phyloP scores from a whole-genome alignment of 2,888 invertebrate species.

The Drosophila affinis region DNA sequence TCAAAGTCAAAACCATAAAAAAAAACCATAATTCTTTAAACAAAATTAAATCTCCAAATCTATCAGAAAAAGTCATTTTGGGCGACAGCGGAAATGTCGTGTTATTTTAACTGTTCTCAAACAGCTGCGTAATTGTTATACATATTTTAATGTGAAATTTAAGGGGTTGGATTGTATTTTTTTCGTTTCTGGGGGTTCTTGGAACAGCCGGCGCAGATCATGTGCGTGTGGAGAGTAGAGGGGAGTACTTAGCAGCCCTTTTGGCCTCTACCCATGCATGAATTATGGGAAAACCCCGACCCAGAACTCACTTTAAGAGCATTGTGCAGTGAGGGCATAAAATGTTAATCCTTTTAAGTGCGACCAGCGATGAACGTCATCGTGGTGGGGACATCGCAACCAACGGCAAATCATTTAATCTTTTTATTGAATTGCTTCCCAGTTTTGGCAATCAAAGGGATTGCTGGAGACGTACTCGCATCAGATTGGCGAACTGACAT shows the following conservation, averaged over 20 bases:
- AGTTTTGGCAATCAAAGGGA: conserved; percentile 41
- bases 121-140: too few relatives aligned
- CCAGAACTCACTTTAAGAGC: conserved; percentile 58
- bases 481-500: conserved; percentile 57
- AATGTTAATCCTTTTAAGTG: conserved; percentile 79
- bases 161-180: too few relatives aligned
- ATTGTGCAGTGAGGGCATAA: conserved; percentile 60
- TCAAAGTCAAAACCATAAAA: too few relatives aligned
- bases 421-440: conserved; percentile 60
- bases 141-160: too few relatives aligned
- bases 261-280: conserved; percentile 43
- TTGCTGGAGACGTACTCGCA: conserved; percentile 46
- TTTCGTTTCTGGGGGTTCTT: too few relatives aligned
- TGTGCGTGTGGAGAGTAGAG: conserved; percentile 2
- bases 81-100: too few relatives aligned
- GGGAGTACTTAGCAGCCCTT: conserved; percentile 18
- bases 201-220: conserved; percentile 43
- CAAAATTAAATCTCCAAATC: too few relatives aligned
- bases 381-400: conserved; percentile 50
- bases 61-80: too few relatives aligned
- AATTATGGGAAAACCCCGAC: conserved; percentile 36
- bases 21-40: too few relatives aligned
- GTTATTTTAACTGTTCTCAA: too few relatives aligned
- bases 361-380: conserved; percentile 45
- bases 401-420: conserved; percentile 57